Conservation (phyloP, 2,797 vertebrate genomes). For the Arremon brunneinucha region DNA sequence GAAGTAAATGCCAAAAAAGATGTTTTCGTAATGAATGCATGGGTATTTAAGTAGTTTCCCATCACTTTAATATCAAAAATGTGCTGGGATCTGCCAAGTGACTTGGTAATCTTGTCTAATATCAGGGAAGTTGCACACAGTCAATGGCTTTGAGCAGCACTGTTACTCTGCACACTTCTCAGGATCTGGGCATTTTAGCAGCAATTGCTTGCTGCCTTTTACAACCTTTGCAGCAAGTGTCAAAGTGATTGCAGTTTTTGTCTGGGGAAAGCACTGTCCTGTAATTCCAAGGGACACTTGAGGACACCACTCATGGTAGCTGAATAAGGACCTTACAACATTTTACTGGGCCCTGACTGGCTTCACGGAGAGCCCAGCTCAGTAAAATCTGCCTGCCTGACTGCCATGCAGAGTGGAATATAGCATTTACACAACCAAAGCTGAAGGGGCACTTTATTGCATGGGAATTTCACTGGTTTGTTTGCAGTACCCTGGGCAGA, state of each 20-base stretch:
- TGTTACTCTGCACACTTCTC: not conserved
- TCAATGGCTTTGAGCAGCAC: not conserved
- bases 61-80: slow-evolving; percentile 29
- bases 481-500: not conserved
- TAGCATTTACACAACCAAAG: not conserved
- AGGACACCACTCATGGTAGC: not conserved
- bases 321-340: not conserved
- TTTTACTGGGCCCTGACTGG: not conserved
- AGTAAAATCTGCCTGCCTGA: not conserved
- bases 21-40: slow-evolving; percentile 1
- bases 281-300: not conserved
- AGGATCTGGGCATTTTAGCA: not conserved
- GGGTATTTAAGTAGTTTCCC: not conserved
- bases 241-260: not conserved
- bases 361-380: not conserved
- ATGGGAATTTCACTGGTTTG: not conserved
- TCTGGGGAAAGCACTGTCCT: not conserved
- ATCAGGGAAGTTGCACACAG: not conserved
- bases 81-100: not conserved
- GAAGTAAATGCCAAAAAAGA: slow-evolving; percentile 47
- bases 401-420: not conserved
- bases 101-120: not conserved
- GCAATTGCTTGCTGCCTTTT: not conserved
- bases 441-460: not conserved
- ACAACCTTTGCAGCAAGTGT: not conserved